Conservation (phyloP, 2,797 vertebrate species). For the Gambelia wislizenii region DNA sequence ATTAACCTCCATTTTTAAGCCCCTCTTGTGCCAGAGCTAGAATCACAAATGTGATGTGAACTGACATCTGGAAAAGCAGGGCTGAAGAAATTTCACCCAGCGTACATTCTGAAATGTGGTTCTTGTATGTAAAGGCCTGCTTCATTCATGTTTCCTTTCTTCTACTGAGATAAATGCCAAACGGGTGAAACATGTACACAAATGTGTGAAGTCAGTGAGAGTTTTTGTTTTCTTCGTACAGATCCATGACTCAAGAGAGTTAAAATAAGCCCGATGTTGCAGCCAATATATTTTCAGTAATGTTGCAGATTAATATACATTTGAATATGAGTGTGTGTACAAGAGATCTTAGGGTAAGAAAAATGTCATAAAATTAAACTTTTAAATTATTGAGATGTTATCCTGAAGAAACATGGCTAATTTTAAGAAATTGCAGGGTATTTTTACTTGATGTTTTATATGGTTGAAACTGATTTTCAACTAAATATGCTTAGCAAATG, state of each 20-base stretch:
- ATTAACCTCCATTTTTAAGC: conserved; percentile 59
- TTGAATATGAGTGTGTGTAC: not conserved
- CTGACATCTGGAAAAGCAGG: conserved; percentile 18
- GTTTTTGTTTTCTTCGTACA: not conserved
- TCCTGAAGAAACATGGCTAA: conserved; percentile 7
- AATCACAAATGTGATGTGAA: conserved; percentile 51
- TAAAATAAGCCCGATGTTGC: not conserved
- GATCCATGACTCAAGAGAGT: not conserved
- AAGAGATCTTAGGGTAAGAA: not conserved
- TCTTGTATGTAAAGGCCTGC: conserved; percentile 7
- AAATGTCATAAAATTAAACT: not conserved
- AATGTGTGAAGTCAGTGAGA: not conserved
- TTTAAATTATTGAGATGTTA: not conserved
- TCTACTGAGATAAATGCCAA: not conserved
- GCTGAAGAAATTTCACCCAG: conserved; percentile 34
- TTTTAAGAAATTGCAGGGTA: not conserved
- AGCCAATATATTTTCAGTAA: not conserved
- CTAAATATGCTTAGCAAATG: not conserved
- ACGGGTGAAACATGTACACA: not conserved
- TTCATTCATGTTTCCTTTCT: not conserved
- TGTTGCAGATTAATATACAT: not conserved
- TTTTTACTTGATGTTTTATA: not conserved
- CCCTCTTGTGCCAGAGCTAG: conserved; percentile 44
- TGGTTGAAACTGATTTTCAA: not conserved
- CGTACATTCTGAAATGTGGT: conserved; percentile 33